These are phyloP conservation scores for Reticulitermes speratus DNA, from an alignment of 1,140 invertebrate genomes.

Conservation along the genomic window DNA sequence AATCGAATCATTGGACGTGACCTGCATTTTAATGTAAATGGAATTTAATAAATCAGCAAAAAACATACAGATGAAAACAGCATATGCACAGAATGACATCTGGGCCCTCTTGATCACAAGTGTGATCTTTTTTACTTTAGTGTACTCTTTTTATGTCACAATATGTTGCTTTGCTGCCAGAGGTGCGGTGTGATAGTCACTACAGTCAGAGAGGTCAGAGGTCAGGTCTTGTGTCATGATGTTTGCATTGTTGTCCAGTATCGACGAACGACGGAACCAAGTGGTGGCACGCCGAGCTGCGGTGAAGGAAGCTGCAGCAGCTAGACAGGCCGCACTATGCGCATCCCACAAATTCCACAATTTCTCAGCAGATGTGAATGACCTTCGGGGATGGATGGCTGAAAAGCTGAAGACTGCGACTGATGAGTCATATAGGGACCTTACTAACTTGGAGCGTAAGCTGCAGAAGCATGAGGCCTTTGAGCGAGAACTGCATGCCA, in stretches of 20 bases:
- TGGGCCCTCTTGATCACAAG: too few relatives aligned
- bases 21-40: too few relatives aligned
- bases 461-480: slow-evolving; percentile 98
- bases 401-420: slow-evolving; percentile 90
- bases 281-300: slow-evolving; percentile 70
- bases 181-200: too few relatives aligned
- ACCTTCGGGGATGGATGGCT: slow-evolving; percentile 83
- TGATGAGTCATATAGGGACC: slow-evolving; percentile 90
- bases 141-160: too few relatives aligned
- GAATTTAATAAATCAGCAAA: too few relatives aligned
- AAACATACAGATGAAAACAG: too few relatives aligned
- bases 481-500: slow-evolving; percentile 89
- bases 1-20: too few relatives aligned
- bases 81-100: too few relatives aligned
- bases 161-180: too few relatives aligned
- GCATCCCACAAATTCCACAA: slow-evolving; percentile 80
- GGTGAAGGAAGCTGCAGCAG: slow-evolving; percentile 73
- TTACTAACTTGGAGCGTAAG: slow-evolving; percentile 89
- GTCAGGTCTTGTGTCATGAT: too few relatives aligned
- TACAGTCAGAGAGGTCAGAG: too few relatives aligned
- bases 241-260: slow-evolving; percentile 50
- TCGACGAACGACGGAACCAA: slow-evolving; percentile 71
- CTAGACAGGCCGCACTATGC: slow-evolving; percentile 67
- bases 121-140: too few relatives aligned
- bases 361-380: slow-evolving; percentile 86